Base-by-base conservation (phyloP, 2,888 invertebrate genomes). In the Kuschelorhynchus macadamiae region DNA sequence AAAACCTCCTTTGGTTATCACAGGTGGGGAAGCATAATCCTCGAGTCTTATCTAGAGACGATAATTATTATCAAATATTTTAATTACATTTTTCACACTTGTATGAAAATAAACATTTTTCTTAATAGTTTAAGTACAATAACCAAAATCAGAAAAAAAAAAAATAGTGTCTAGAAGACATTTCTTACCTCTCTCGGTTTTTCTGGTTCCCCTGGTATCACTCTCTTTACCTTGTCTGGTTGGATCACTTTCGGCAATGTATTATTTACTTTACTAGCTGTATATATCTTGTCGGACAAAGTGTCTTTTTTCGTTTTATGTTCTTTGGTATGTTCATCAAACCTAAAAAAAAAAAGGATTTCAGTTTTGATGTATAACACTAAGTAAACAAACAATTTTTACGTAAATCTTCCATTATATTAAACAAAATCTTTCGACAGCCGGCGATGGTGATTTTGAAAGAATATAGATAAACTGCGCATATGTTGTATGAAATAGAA, bases 211-310 rank as follows among this genome's bases (percentile, higher is more conserved):
- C 61, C 69, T 7, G 64, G 67, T 20, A 64, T 46, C 0, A 66
- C 46, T 21, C 52, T 53, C 47, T 75, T 72, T 4, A 75, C 74
- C 66, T 75, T 78, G 25, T 79, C 77, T 2, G 76, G 76, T 17
- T 78, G 76, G 12, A 79, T 74, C 2, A 79, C 71, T 62, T 76
- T 77, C 0, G 80, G 80, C 21, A 79, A 71, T 17, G 77, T 68
- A 60, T 79, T 79, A 63, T 78, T 79, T 25, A 77, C 67, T 70
- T 80, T 80, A 52, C 78, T 78, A 5, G 80, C 78, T 3, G 79
- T 80, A 62, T 79, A 83, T 5, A 83, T 79, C 67, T 80, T 80
- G 17, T 79, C 78, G 0, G 81, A 80, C 33, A 80, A 70, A 2
- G 71, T 60, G 65, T 83, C 80, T 0, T 80, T 78, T 11, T 76